Percentiles rank a stretch among this genome's conserved stretches.
Conservation (phyloP, 2,797 vertebrate species). For the Danio aesculapii region DNA sequence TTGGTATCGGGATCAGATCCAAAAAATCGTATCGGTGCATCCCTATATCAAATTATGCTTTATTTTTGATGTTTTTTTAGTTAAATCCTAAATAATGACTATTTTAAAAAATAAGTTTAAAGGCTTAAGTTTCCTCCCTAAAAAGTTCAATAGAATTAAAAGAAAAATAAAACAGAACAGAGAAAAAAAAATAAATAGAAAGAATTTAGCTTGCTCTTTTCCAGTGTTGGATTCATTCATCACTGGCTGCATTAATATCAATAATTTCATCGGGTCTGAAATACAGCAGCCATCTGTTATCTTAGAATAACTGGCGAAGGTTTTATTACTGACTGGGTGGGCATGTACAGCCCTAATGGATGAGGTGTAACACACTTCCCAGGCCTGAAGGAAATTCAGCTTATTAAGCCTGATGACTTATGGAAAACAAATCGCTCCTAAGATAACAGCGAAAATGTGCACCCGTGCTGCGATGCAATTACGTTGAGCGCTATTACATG, state of each 20-base stretch:
- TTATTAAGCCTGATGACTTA: slow-evolving; percentile 48
- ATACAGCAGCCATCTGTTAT: slow-evolving; percentile 50
- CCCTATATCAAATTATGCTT: too few relatives aligned
- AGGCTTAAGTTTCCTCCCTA: too few relatives aligned
- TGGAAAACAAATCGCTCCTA: slow-evolving; percentile 35
- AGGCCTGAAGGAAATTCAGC: slow-evolving; percentile 27
- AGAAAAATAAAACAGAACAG: neutral
- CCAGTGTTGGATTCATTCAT: slow-evolving; percentile 26
- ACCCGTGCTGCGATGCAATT: slow-evolving; percentile 14
- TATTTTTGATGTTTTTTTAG: too few relatives aligned
- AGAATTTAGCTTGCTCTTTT: neutral
- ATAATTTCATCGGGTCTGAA: slow-evolving; percentile 38
- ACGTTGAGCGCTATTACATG: slow-evolving; percentile 15
- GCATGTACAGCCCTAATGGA: slow-evolving; percentile 36
- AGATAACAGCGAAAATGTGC: slow-evolving; percentile 41
- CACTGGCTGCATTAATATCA: slow-evolving; percentile 36
- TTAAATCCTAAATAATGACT: too few relatives aligned
- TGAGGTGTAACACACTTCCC: slow-evolving; percentile 43
- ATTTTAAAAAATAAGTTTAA: too few relatives aligned
- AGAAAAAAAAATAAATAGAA: neutral
- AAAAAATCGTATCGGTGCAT: too few relatives aligned
- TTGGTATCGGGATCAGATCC: too few relatives aligned
- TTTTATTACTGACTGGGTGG: slow-evolving; percentile 39
- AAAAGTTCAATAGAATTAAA: too few relatives aligned
- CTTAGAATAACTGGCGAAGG: slow-evolving; percentile 24